Percentiles rank a stretch among this genome's conserved stretches.
phyloP scores from a whole-genome alignment of 2,888 invertebrate species.

The Halictus quadricinctus region DNA sequence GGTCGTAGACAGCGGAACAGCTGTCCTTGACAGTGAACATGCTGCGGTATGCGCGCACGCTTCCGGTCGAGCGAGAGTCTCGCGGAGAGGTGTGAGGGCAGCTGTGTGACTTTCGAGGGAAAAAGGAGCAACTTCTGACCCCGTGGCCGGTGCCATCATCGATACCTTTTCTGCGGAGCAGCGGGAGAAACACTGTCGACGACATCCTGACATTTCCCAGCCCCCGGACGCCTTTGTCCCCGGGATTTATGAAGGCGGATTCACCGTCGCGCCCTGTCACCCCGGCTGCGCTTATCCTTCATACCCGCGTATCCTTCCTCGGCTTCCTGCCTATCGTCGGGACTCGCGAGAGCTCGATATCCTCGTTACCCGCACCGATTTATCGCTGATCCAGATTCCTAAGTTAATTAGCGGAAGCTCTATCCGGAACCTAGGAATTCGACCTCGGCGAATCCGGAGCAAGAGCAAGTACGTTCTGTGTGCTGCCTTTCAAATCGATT shows the following conservation, averaged over 20 bases:
- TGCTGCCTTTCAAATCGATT: not conserved
- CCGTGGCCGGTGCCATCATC: conserved; percentile 41
- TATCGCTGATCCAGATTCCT: conserved; percentile 30
- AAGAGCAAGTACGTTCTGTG: not conserved
- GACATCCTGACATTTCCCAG: conserved; percentile 66
- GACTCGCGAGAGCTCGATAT: conserved; percentile 5
- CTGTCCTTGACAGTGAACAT: conserved; percentile 71
- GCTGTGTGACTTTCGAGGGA: conserved; percentile 60
- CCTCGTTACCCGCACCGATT: conserved; percentile 3
- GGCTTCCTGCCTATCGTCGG: conserved; percentile 41
- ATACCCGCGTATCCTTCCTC: conserved; percentile 1
- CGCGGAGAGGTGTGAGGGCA: conserved; percentile 62
- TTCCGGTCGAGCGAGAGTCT: conserved; percentile 61
- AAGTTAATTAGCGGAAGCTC: conserved; percentile 36
- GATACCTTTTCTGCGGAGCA: conserved; percentile 54
- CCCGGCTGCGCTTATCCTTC: conserved; percentile 10
- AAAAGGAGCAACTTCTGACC: conserved; percentile 41
- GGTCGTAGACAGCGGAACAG: conserved; percentile 57
- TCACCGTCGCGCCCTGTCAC: not conserved
- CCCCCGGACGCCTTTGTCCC: conserved; percentile 43
- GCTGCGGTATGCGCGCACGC: conserved; percentile 57
- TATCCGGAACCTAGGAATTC: not conserved
- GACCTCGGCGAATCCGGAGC: not conserved
- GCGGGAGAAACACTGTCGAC: conserved; percentile 61
- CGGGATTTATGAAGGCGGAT: conserved; percentile 53